Evolutionary conservation across 2,888 invertebrate genomes (phyloP).

Genomic region (Dicycla oo): DNA sequence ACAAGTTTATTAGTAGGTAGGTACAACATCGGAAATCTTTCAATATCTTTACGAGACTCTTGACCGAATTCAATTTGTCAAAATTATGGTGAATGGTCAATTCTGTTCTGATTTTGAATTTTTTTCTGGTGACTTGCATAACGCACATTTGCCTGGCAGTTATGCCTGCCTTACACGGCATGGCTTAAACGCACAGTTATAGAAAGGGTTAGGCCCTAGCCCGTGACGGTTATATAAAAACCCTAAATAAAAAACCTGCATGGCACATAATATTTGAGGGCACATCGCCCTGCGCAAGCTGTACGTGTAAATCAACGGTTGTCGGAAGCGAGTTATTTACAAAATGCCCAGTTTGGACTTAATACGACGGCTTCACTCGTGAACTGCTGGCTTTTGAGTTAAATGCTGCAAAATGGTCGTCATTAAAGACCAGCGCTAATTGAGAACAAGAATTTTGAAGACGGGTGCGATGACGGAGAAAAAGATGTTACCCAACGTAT

Average conservation of each 20-base stretch:
- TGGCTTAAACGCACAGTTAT: slow-evolving; percentile 11
- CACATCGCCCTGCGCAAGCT: slow-evolving; percentile 56
- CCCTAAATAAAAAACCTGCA: slow-evolving; percentile 28
- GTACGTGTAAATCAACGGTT: slow-evolving; percentile 52
- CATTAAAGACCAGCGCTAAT: slow-evolving; percentile 52
- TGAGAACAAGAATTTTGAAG: slow-evolving; percentile 52
- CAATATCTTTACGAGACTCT: neutral
- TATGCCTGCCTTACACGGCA: slow-evolving; percentile 5
- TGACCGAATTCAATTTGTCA: neutral
- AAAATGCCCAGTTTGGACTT: slow-evolving; percentile 56
- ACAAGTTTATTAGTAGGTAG: neutral
- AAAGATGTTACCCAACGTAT: slow-evolving; percentile 9
- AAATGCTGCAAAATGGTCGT: slow-evolving; percentile 47
- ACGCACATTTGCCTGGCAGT: neutral
- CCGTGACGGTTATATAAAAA: slow-evolving; percentile 44
- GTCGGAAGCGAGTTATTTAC: slow-evolving; percentile 57
- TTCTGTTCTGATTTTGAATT: neutral
- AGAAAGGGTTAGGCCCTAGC: slow-evolving; percentile 45
- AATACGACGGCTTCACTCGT: slow-evolving; percentile 47
- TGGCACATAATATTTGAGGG: slow-evolving; percentile 54
- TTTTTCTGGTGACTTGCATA: neutral
- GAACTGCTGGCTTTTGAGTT: slow-evolving; percentile 43
- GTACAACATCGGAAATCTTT: neutral
- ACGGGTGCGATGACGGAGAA: neutral
- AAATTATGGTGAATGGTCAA: neutral